Percentiles rank a stretch among this genome's conserved stretches.
Evolutionary conservation across 30 jellyfish, hydroid and myxozoan genomes (phyloP).

Genomic region (Pelagia noctiluca): DNA sequence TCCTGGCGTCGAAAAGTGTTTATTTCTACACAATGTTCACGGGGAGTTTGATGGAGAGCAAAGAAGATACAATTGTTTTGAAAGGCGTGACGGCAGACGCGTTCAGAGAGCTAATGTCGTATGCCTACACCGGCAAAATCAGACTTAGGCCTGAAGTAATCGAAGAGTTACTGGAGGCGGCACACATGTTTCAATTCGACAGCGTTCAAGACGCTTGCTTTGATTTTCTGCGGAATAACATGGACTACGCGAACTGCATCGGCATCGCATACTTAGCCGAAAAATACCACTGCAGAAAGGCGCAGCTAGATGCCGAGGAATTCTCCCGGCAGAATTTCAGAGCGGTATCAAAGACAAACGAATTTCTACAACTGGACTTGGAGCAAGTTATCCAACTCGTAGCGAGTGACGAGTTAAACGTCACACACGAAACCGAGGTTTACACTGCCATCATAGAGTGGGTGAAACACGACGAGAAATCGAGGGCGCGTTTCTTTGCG

Average conservation of each 20-base stretch:
- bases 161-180: conserved; percentile 75
- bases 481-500: conserved; percentile 42
- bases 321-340: conserved; percentile 79
- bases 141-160: conserved; percentile 44
- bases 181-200: conserved; percentile 86
- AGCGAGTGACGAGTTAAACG: conserved; percentile 74
- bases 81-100: conserved; percentile 68
- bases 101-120: conserved; percentile 55
- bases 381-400: conserved; percentile 59
- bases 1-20: conserved; percentile 76
- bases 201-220: conserved; percentile 82
- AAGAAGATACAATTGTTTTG: conserved; percentile 49
- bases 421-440: conserved; percentile 89
- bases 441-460: conserved; percentile 74
- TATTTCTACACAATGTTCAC: conserved; percentile 86
- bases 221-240: conserved; percentile 69
- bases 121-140: conserved; percentile 75
- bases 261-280: conserved; percentile 81
- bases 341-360: conserved; percentile 59
- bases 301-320: conserved; percentile 64
- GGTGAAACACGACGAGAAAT: conserved; percentile 50
- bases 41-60: conserved; percentile 76
- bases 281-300: conserved; percentile 67
- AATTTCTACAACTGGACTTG: conserved; percentile 60
- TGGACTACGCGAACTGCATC: conserved; percentile 77